phyloP scores from a whole-genome alignment of 2,113 vertebrate genomes.

The Xenus cinereus region DNA sequence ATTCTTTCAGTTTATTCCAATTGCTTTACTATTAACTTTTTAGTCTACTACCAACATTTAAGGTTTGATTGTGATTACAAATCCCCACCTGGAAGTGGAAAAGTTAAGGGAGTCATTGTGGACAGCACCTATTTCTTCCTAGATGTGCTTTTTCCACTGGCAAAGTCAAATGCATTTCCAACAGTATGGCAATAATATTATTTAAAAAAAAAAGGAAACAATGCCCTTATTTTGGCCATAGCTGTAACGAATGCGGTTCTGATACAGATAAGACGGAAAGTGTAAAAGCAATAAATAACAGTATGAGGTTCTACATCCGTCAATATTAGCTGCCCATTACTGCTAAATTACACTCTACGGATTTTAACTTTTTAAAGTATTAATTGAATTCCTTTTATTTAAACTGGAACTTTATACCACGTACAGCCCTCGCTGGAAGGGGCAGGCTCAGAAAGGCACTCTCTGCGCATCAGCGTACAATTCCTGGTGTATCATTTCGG shows the following conservation, averaged over 20 bases:
- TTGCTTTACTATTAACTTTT: neutral
- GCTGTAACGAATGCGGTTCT: neutral
- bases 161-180: constrained; percentile 42
- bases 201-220: neutral
- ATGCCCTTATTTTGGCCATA: constrained; percentile 3
- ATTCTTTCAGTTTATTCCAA: neutral
- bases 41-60: neutral
- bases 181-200: neutral
- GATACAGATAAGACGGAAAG: constrained; percentile 20
- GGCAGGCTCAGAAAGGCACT: constrained; percentile 54
- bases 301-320: neutral
- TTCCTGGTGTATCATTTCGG: neutral
- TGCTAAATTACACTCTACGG: neutral
- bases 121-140: constrained; percentile 32
- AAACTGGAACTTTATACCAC: neutral
- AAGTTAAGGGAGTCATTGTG: neutral
- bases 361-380: neutral
- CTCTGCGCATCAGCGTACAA: neutral
- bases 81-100: neutral
- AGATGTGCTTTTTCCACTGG: constrained; percentile 13
- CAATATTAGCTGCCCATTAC: constrained; percentile 23
- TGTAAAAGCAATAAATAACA: constrained; percentile 43
- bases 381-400: neutral
- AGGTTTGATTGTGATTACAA: neutral
- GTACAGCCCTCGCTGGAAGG: neutral